A percentile compares a stretch with the other conserved stretches of the same genome.
Evolutionary conservation across 1,140 invertebrate genomes (phyloP).

Genomic region (Mylabris phalerata): DNA sequence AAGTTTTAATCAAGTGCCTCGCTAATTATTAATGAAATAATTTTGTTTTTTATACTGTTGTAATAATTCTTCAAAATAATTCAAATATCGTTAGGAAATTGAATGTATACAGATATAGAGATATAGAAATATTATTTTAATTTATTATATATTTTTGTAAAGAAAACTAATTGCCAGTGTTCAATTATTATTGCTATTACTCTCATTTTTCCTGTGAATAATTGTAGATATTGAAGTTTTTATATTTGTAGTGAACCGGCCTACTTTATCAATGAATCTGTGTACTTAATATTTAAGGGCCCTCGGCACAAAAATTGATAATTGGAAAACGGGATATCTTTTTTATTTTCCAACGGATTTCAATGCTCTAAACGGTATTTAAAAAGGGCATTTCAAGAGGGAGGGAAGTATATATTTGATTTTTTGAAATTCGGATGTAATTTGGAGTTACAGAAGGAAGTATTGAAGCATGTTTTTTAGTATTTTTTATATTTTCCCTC

Average conservation of each 20-base stretch:
- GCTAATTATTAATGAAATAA: not conserved
- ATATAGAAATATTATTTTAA: not conserved
- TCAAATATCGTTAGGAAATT: not conserved
- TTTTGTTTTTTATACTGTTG: conserved; percentile 6
- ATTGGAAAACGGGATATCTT: too few species aligned
- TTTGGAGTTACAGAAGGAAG: too few species aligned
- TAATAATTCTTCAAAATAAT: conserved; percentile 4
- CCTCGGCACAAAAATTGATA: too few species aligned
- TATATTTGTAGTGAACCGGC: conserved; percentile 23
- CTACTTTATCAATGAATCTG: conserved; percentile 18
- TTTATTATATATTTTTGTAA: conserved; percentile 18
- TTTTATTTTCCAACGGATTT: too few species aligned
- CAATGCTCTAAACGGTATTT: too few species aligned
- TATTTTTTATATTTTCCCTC: too few species aligned
- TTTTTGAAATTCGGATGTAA: too few species aligned
- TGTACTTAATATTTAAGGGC: conserved; percentile 18
- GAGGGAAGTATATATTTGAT: too few species aligned
- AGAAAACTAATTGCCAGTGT: conserved; percentile 1
- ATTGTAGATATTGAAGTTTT: conserved; percentile 6
- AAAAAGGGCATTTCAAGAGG: too few species aligned
- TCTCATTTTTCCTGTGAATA: conserved; percentile 1
- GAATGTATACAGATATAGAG: too few species aligned
- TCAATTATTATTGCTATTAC: too few species aligned
- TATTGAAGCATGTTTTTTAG: too few species aligned
- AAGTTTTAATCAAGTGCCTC: conserved; percentile 10